These are phyloP conservation scores for Conger conger DNA, from an alignment of 2,113 vertebrate species.

Conservation along the genomic window DNA sequence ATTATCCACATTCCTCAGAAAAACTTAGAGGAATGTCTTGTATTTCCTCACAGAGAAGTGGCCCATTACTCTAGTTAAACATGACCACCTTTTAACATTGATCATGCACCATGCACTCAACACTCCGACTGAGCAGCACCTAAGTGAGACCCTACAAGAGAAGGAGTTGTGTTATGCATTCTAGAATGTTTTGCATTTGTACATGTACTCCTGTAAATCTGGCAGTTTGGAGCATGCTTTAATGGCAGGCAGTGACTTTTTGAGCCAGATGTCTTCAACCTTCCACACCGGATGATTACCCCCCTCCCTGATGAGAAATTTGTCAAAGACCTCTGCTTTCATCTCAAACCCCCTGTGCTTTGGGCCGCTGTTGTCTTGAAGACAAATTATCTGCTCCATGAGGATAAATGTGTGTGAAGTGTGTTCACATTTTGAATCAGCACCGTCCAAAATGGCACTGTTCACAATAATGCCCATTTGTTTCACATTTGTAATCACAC, in stretches of 20 bases:
- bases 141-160: too few relatives aligned
- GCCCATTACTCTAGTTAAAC: background rate
- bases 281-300: background rate
- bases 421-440: background rate
- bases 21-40: background rate
- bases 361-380: slow-evolving; percentile 9
- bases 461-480: too few relatives aligned
- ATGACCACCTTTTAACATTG: background rate
- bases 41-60: background rate
- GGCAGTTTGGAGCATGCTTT: background rate
- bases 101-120: background rate
- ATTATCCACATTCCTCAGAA: slow-evolving; percentile 3
- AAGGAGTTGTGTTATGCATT: too few relatives aligned
- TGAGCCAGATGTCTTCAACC: slow-evolving; percentile 20
- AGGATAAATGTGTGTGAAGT: slow-evolving; percentile 36
- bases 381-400: slow-evolving; percentile 30
- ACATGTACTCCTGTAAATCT: background rate
- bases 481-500: background rate
- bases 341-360: slow-evolving; percentile 7
- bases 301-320: slow-evolving; percentile 27
- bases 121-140: too few relatives aligned
- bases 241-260: slow-evolving; percentile 25
- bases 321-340: slow-evolving; percentile 32
- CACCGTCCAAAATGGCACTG: background rate
- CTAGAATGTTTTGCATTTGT: too few relatives aligned